Percentiles rank a stretch among this genome's conserved stretches.
Evolutionary conservation across 2,797 vertebrate species (phyloP).

Genomic region (Micrastur ruficollis): DNA sequence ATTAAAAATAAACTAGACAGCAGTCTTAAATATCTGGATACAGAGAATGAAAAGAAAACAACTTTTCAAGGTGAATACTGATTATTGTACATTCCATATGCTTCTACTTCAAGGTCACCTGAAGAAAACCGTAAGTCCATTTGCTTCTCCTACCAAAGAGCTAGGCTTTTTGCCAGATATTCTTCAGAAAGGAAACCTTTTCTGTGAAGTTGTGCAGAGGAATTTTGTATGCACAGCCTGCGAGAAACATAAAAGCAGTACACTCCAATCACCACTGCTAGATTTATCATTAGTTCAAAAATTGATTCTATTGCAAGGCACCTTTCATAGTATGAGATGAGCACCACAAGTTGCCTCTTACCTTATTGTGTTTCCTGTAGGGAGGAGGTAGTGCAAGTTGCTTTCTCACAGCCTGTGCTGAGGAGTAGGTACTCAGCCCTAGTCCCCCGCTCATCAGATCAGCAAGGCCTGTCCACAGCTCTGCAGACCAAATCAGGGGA

Average conservation of each 20-base stretch:
- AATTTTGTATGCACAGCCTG: not conserved
- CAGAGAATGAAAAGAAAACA: not conserved
- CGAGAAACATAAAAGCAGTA: not conserved
- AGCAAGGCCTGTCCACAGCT: not conserved
- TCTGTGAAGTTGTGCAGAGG: not conserved
- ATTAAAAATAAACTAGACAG: not conserved
- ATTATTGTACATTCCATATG: not conserved
- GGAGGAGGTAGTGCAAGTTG: not conserved
- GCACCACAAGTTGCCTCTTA: not conserved
- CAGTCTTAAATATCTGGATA: not conserved
- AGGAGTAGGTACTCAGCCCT: not conserved
- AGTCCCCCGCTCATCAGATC: not conserved
- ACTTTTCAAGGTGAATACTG: not conserved
- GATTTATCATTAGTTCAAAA: constrained; percentile 5
- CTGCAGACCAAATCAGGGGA: not conserved
- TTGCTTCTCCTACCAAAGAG: not conserved
- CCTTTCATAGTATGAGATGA: not conserved
- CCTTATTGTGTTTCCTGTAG: not conserved
- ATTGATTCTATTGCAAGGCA: not conserved
- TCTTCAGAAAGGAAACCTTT: not conserved
- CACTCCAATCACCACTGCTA: not conserved
- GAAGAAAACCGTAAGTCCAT: not conserved
- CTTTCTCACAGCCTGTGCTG: not conserved
- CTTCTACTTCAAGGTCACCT: not conserved
- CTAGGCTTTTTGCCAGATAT: not conserved